A percentile compares a stretch with the other conserved stretches of the same genome.
These are phyloP conservation scores for Bufo gargarizans DNA, from an alignment of 2,113 vertebrate species.

Conservation along the genomic window DNA sequence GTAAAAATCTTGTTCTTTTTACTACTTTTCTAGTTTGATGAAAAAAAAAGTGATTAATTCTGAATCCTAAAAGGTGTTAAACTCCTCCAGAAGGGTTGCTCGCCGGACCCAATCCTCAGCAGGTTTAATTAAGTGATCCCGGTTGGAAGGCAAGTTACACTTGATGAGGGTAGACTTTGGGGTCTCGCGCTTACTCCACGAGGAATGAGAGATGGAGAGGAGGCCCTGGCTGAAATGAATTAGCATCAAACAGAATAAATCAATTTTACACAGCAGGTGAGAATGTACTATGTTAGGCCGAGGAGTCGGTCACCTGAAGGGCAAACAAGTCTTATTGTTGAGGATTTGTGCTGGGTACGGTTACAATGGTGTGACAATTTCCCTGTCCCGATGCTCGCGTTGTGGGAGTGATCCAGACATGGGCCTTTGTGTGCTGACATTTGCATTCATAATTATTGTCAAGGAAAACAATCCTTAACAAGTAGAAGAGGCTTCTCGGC, in stretches of 20 bases:
- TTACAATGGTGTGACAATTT: background rate
- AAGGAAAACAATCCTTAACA: background rate
- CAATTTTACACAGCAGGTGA: conserved; percentile 19
- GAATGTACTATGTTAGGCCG: background rate
- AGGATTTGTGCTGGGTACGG: background rate
- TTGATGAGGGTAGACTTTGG: conserved; percentile 24
- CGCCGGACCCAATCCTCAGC: conserved; percentile 11
- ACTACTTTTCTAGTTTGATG: background rate
- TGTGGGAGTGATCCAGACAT: background rate
- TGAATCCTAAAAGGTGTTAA: conserved; percentile 11
- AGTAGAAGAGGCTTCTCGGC: background rate
- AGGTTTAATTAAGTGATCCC: conserved; percentile 38
- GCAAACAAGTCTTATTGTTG: background rate
- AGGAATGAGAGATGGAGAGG: conserved; percentile 15
- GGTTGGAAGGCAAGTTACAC: background rate
- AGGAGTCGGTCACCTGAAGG: background rate
- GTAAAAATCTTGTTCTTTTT: background rate
- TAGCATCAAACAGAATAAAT: conserved; percentile 35
- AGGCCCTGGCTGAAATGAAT: background rate
- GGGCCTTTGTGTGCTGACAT: conserved; percentile 25
- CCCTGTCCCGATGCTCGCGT: background rate
- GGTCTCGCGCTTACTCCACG: background rate
- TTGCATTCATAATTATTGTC: conserved; percentile 42
- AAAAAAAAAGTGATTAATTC: background rate
- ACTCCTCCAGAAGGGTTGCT: background rate